Percentiles rank a stretch among this genome's conserved stretches.
Conservation (phyloP, 2,113 vertebrate species). For the Microcebus jonahi region DNA sequence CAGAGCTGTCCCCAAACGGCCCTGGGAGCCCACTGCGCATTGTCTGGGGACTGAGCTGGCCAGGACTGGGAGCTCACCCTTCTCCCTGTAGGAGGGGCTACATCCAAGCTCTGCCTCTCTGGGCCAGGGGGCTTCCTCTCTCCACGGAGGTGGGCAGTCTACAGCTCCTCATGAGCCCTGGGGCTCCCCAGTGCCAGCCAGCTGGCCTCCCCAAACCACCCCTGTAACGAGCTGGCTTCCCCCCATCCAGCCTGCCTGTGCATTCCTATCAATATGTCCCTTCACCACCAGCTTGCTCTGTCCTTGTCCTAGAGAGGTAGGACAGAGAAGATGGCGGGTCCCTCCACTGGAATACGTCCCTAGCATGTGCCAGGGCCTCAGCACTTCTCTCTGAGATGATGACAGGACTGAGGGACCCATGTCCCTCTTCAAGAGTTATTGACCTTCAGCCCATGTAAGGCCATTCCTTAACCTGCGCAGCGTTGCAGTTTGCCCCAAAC, state of each 20-base stretch:
- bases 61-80: neutral
- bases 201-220: neutral
- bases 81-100: neutral
- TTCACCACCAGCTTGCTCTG: neutral
- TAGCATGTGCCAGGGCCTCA: neutral
- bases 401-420: neutral
- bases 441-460: neutral
- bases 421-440: neutral
- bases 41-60: neutral
- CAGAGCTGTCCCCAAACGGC: neutral
- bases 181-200: neutral
- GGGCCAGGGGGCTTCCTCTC: neutral
- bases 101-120: neutral
- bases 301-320: neutral
- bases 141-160: neutral
- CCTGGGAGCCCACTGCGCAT: no score
- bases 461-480: neutral
- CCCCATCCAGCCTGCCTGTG: neutral
- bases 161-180: neutral
- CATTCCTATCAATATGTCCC: neutral
- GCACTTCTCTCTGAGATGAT: neutral
- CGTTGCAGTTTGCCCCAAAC: neutral
- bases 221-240: neutral
- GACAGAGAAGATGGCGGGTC: fast-evolving
- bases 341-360: neutral